A percentile compares a stretch with the other conserved stretches of the same genome.
phyloP scores from a whole-genome alignment of 35 echinoderm and acorn worm genomes.

The Patiria miniata region DNA sequence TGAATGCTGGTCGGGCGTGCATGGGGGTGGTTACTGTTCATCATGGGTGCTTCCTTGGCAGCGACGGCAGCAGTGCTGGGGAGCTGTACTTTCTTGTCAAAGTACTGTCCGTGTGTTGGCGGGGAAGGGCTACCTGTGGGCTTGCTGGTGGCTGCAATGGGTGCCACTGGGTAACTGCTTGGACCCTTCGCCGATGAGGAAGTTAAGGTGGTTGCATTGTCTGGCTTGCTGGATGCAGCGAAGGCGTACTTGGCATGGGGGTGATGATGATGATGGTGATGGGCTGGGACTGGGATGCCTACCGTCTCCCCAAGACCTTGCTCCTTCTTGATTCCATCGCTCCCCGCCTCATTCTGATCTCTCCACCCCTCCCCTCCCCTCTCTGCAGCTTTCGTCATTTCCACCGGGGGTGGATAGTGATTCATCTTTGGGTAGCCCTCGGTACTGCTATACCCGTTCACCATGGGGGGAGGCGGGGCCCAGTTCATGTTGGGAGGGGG shows the following conservation, averaged over 20 bases:
- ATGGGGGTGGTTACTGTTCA: conserved; percentile 8
- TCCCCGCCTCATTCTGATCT: not conserved
- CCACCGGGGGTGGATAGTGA: not conserved
- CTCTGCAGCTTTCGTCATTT: not conserved
- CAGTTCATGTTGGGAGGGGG: conserved; percentile 23
- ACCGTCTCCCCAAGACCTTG: not conserved
- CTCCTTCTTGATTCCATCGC: not conserved
- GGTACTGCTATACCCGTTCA: conserved; percentile 9
- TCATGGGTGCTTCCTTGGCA: conserved; percentile 18
- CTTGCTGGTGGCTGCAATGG: not conserved
- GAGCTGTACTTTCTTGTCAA: conserved; percentile 40
- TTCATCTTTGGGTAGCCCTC: conserved; percentile 25
- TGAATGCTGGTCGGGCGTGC: conserved; percentile 34
- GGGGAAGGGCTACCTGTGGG: not conserved
- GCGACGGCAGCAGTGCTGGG: not conserved
- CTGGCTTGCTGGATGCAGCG: not conserved
- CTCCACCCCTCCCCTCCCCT: conserved; percentile 4
- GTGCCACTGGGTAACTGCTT: not conserved
- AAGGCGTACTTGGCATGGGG: conserved; percentile 20
- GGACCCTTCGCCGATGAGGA: not conserved
- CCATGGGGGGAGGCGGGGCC: not conserved
- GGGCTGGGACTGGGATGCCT: conserved; percentile 5
- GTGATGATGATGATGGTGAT: conserved; percentile 9
- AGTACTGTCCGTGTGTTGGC: conserved; percentile 43
- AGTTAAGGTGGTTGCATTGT: not conserved